Evolutionary conservation across 92 coral and sea anemone species (phyloP), one percentile per base, ranked within the genome.

Genomic region (Ricordea florida): DNA sequence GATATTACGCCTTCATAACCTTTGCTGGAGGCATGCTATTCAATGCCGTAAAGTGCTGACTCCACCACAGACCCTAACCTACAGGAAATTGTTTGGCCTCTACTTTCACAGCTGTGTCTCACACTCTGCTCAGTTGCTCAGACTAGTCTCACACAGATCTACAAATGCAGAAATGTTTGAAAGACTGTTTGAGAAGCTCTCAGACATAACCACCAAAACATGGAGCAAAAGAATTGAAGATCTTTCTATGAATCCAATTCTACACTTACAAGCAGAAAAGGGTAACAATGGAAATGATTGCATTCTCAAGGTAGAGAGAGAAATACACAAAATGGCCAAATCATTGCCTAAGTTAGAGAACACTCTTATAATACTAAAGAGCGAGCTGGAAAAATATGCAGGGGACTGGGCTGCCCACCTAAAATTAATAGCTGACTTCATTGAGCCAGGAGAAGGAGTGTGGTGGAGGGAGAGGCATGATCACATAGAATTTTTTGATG

Each of bases 21-120:
- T 83, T 17, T 83, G 89, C 18, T 83, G 83, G 89, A 55, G 66
- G 23, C 89, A 83, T 83, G 85, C 85, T 8, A 86, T 86, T 36
- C 84, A 29, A 20, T 76, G 86, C 47, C 45, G 73, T 2, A 44
- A 42, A 20, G 59, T 71, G 11, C 41, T 80, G 46, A 80, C 80
- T 1, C 87, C 82, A 11, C 80, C 87, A n/a, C 46, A 67, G 62
- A 23, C 57, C 14, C 50, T 80, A 2, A 86, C 83, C 10, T 71
- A 47, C 57, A 73, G 79, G 43, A 86, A 86, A 46, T 69, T 86
- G 35, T 80, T 80, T 72, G 92, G 88, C 8, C 15, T 67, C 2
- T 87, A 87, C 55, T 86, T 86, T 68, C 91, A 86, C 41, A 46
- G 72, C 27, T 16, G 27, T 21, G 24, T 45, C 1, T 7, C 66